These are phyloP conservation scores for Crocallis elinguaria DNA, from an alignment of 2,888 invertebrate species.

Conservation along the genomic window DNA sequence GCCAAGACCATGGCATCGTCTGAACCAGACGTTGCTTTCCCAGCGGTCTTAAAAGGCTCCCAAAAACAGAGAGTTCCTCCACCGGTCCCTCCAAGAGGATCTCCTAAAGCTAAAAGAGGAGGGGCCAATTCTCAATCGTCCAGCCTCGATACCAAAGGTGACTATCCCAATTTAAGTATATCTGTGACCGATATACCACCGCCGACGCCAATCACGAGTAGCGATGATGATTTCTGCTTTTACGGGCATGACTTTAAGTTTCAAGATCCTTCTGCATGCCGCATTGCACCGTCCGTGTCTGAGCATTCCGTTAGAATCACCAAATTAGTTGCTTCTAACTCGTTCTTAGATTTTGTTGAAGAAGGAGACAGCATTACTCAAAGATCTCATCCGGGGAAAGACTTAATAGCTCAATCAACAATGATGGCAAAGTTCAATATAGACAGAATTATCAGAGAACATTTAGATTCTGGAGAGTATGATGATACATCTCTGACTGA, in stretches of 20 bases:
- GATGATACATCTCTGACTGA: constrained; percentile 74
- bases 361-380: constrained; percentile 71
- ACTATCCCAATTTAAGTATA: constrained; percentile 70
- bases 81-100: constrained; percentile 94
- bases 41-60: constrained; percentile 90
- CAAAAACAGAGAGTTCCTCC: constrained; percentile 92
- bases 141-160: constrained; percentile 78
- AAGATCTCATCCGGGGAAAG: constrained; percentile 64
- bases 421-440: constrained; percentile 80
- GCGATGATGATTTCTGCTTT: constrained; percentile 75
- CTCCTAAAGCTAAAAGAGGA: constrained; percentile 87
- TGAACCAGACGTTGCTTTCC: constrained; percentile 87
- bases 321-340: constrained; percentile 68
- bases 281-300: constrained; percentile 66
- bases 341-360: constrained; percentile 70
- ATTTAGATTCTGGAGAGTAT: constrained; percentile 73
- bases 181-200: constrained; percentile 71
- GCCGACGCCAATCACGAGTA: constrained; percentile 73
- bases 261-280: constrained; percentile 72
- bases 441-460: constrained; percentile 67
- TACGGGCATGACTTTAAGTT: constrained; percentile 79
- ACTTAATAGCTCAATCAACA: constrained; percentile 69
- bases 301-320: constrained; percentile 69
- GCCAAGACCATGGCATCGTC: constrained; percentile 62
- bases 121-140: constrained; percentile 72